Conservation (phyloP, 2,113 vertebrate genomes). For the Lepidothrix coronata region DNA sequence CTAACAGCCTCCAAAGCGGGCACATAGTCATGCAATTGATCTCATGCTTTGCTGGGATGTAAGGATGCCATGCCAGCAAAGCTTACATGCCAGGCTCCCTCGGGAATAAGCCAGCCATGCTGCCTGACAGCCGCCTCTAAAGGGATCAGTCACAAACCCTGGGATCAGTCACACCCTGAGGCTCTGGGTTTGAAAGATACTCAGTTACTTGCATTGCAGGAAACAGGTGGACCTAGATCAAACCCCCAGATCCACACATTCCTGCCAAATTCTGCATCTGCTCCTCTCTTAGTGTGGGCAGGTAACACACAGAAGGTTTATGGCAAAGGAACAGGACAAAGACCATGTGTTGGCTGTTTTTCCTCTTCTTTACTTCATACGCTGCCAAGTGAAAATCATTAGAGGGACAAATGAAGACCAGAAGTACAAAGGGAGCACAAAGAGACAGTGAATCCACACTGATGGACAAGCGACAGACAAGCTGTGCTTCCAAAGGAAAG, state of each 20-base stretch:
- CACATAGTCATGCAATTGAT: neutral
- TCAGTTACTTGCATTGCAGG: neutral
- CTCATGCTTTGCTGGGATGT: neutral
- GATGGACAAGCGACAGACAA: neutral
- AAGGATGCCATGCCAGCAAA: constrained; percentile 8
- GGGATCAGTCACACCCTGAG: neutral
- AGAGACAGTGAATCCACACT: neutral
- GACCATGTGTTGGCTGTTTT: neutral
- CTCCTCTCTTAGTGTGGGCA: neutral
- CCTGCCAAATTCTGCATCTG: neutral
- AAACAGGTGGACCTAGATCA: neutral
- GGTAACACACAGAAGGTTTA: neutral
- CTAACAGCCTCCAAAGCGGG: neutral
- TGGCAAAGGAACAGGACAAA: neutral
- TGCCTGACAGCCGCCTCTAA: neutral
- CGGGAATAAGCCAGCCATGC: neutral
- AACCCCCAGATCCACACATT: neutral
- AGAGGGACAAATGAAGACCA: neutral
- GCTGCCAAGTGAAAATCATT: neutral
- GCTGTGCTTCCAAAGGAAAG: constrained; percentile 15
- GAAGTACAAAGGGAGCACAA: neutral
- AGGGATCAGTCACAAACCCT: neutral
- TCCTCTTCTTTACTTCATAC: neutral
- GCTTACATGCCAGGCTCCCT: neutral
- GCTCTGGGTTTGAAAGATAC: neutral